Evolutionary conservation across 2,797 vertebrate genomes (phyloP).

Genomic region (Oryzias sinensis): DNA sequence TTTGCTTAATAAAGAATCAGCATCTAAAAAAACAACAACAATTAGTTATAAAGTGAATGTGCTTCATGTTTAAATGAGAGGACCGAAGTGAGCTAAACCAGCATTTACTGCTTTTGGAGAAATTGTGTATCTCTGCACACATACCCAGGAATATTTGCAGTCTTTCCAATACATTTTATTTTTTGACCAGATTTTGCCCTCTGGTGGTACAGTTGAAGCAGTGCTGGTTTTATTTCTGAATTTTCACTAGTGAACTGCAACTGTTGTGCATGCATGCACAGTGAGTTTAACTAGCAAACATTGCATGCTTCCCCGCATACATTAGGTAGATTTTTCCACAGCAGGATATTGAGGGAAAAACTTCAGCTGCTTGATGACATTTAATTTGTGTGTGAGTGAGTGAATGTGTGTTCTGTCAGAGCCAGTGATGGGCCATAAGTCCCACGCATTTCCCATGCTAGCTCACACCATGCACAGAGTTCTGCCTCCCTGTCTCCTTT

Average conservation of each 20-base stretch:
- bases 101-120: conserved; percentile 18
- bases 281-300: conserved; percentile 4
- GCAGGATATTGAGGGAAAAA: neutral
- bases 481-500: conserved; percentile 58
- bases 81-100: conserved; percentile 15
- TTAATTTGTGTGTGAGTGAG: neutral
- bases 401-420: conserved; percentile 37
- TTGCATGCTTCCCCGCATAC: neutral
- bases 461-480: conserved; percentile 76
- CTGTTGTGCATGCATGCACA: conserved; percentile 10
- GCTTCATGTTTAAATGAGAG: conserved; percentile 10
- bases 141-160: conserved; percentile 14
- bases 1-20: neutral
- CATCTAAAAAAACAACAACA: no score
- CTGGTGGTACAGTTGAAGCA: conserved; percentile 65
- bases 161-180: conserved; percentile 10
- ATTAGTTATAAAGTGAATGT: conserved; percentile 19
- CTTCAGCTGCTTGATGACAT: neutral
- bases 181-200: conserved; percentile 77
- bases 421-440: conserved; percentile 65
- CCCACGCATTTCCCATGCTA: conserved; percentile 83
- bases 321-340: neutral
- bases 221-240: conserved; percentile 28
- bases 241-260: conserved; percentile 24
- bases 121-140: conserved; percentile 18